A percentile compares a stretch with the other conserved stretches of the same genome.
phyloP scores from a whole-genome alignment of 2,888 invertebrate genomes.

The Lepas anatifera region DNA sequence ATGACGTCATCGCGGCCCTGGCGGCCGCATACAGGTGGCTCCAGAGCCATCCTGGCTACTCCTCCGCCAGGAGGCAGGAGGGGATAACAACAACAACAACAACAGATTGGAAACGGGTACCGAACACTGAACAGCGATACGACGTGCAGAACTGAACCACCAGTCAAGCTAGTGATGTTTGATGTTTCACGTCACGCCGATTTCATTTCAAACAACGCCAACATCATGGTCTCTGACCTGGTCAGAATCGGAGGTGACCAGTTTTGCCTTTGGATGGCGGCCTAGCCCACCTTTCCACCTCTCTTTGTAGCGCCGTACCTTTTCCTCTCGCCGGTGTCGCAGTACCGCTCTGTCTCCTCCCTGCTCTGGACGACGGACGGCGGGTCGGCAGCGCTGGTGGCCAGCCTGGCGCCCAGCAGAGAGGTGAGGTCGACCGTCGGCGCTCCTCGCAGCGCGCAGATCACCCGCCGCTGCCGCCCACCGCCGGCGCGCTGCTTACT shows the following conservation, averaged over 20 bases:
- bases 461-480: neutral
- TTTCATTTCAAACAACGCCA: neutral
- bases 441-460: neutral
- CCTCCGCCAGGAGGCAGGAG: no score
- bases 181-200: neutral
- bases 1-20: no score
- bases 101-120: neutral
- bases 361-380: neutral
- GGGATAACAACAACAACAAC: no score
- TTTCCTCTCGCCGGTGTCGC: neutral
- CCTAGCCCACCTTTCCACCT: no score
- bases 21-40: no score
- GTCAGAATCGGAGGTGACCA: no score
- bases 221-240: no score
- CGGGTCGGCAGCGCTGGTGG: neutral
- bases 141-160: neutral
- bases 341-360: neutral
- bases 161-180: neutral
- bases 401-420: slow-evolving; percentile 15
- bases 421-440: slow-evolving; percentile 16
- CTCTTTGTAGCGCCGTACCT: no score
- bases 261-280: no score
- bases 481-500: slow-evolving; percentile 16
- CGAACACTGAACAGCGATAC: no score
- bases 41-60: no score